Evolutionary conservation across 2,888 invertebrate species (phyloP).

Genomic region (Eremobia ochroleuca): DNA sequence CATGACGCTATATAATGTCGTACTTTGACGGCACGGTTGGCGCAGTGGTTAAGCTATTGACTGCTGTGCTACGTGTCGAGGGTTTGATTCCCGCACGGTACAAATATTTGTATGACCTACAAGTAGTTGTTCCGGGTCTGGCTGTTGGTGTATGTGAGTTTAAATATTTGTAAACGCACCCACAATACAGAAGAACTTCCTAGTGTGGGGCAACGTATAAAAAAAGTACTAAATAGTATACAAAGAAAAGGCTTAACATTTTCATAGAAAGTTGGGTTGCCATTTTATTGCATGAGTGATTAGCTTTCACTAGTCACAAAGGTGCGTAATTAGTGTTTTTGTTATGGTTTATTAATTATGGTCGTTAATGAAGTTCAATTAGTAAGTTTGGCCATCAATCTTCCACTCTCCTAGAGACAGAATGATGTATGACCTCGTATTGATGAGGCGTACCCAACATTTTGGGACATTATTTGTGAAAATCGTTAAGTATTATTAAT

Average conservation of each 20-base stretch:
- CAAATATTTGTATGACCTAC: too few relatives aligned
- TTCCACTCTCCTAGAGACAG: slow-evolving; percentile 72
- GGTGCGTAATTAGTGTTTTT: slow-evolving; percentile 73
- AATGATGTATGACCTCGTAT: slow-evolving; percentile 79
- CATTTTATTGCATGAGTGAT: slow-evolving; percentile 52
- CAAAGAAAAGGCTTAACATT: slow-evolving; percentile 6
- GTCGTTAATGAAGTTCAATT: slow-evolving; percentile 81
- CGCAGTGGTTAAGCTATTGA: too few relatives aligned
- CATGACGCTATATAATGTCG: not conserved
- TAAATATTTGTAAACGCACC: too few relatives aligned
- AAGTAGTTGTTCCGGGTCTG: too few relatives aligned
- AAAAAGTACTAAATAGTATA: not conserved
- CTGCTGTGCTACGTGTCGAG: too few relatives aligned
- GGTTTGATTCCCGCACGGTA: too few relatives aligned
- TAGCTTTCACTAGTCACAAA: slow-evolving; percentile 62
- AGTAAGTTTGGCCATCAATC: slow-evolving; percentile 81
- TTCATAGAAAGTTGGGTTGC: slow-evolving; percentile 24
- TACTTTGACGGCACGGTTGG: too few relatives aligned
- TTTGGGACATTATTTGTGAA: slow-evolving; percentile 73
- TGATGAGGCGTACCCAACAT: slow-evolving; percentile 71
- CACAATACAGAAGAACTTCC: too few relatives aligned
- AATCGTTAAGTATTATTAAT: slow-evolving; percentile 65
- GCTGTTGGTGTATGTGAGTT: too few relatives aligned
- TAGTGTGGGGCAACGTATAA: too few relatives aligned
- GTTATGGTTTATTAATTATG: slow-evolving; percentile 74